A percentile compares a stretch with the other conserved stretches of the same genome.
Evolutionary conservation across 2,888 invertebrate genomes (phyloP).

Genomic region (Lissocephala sabroskyi): DNA sequence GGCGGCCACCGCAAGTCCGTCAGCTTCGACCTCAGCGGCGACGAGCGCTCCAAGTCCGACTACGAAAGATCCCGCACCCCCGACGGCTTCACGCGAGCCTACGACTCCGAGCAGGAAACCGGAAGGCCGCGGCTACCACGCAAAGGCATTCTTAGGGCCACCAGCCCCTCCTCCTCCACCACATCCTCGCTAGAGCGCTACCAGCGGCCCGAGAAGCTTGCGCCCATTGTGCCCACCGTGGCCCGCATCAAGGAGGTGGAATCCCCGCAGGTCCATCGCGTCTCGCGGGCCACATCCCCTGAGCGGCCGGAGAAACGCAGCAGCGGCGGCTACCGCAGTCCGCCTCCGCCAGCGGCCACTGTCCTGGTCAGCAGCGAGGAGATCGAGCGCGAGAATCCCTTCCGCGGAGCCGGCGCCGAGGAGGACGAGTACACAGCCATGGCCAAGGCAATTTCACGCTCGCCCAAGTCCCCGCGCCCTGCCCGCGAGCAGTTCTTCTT

Average conservation of each 20-base stretch:
- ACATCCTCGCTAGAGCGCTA: constrained; percentile 62
- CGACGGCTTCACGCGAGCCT: constrained; percentile 46
- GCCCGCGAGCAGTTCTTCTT: constrained; percentile 63
- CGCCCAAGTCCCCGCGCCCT: constrained; percentile 45
- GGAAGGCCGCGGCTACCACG: constrained; percentile 48
- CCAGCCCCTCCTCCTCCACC: constrained; percentile 68
- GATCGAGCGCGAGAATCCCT: constrained; percentile 72
- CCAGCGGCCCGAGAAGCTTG: constrained; percentile 44
- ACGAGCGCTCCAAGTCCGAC: constrained; percentile 70
- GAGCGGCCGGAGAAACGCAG: constrained; percentile 25
- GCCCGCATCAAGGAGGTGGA: constrained; percentile 70
- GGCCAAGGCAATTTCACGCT: constrained; percentile 64
- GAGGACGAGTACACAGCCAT: constrained; percentile 69
- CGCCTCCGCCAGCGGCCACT: constrained; percentile 38
- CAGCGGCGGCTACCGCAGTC: constrained; percentile 35
- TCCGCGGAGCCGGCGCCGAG: constrained; percentile 46
- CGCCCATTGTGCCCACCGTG: constrained; percentile 65
- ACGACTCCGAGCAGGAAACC: constrained; percentile 70
- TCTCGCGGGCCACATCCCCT: constrained; percentile 39
- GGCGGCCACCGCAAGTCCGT: constrained; percentile 71
- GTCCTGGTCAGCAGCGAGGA: constrained; percentile 57
- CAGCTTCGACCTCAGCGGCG: constrained; percentile 72
- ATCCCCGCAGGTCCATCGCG: constrained; percentile 62
- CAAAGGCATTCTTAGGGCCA: constrained; percentile 70
- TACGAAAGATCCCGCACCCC: constrained; percentile 57